Evolutionary conservation across 1,140 invertebrate species (phyloP), one percentile per base, ranked within the genome.

Genomic region (Heterodera schachtii): DNA sequence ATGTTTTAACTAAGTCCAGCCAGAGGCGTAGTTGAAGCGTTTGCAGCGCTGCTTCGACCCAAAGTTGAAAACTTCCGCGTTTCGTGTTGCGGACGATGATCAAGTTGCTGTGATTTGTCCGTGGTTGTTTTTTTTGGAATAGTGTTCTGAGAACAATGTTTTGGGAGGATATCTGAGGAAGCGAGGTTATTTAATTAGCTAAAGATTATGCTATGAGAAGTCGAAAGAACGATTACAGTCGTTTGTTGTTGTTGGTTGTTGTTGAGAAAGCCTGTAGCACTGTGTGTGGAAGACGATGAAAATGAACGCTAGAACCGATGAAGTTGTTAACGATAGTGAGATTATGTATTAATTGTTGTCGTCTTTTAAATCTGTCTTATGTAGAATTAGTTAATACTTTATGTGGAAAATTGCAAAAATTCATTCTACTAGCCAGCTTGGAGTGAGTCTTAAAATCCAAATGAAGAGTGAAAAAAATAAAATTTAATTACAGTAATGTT

Each of bases 1-100:
- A 71, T 69, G 7, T 21, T 69, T n/a, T 69, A 31, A 76, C 75
- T 47, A n/a, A 60, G 31, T 76, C 75, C 75, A 31, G 67, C 75
- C 41, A 47, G 13, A 11, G 75, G 75, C n/a, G 75, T 70, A 44
- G 16, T 70, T 44, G 67, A 44, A 11, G 75, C 46, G 75, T 60
- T 76, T 43, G 75, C 67, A 11, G 75, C 67, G 47, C 69, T 71
- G 21, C 21, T 71, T 19, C 44, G 69, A 43, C 41, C 69, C 69
- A 71, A 46, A 13, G 69, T 46, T 11, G 69, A 43, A 71, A 41
- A 11, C 31, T 71, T 71, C 41, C 69, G 69, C n/a, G 31, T 11
- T 71, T 71, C 44, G 16, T 71, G 69, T 46, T 71, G 57, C 57
- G 57, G n/a, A 7, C 43, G 69, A n/a, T 70, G 11, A 8, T 70